These are phyloP conservation scores for Belgica antarctica DNA, from an alignment of 2,888 invertebrate species.

Conservation along the genomic window DNA sequence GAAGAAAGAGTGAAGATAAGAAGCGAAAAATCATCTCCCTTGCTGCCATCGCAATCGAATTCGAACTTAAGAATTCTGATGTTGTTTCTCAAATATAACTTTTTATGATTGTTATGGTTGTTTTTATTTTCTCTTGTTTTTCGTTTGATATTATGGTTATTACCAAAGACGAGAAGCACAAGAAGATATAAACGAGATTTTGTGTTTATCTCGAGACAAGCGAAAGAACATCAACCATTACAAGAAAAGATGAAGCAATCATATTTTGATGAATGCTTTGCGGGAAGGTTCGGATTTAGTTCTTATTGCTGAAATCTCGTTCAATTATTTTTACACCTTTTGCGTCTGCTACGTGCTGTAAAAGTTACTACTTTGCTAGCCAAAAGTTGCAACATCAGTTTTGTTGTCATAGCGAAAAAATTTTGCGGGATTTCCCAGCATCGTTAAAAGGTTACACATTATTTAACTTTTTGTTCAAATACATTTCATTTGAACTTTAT, in stretches of 20 bases:
- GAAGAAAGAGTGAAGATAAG: not conserved
- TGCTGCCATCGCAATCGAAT: slow-evolving; percentile 26
- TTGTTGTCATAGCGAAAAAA: too few relatives aligned
- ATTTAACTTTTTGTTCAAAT: too few relatives aligned
- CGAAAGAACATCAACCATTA: slow-evolving; percentile 24
- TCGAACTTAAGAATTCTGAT: slow-evolving; percentile 31
- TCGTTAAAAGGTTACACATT: too few relatives aligned
- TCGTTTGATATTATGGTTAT: slow-evolving; percentile 1
- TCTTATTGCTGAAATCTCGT: too few relatives aligned
- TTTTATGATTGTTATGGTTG: slow-evolving; percentile 35
- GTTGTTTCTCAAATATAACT: slow-evolving; percentile 38
- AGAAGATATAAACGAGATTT: not conserved
- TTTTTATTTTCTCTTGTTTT: not conserved
- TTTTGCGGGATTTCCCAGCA: too few relatives aligned
- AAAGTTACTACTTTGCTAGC: too few relatives aligned
- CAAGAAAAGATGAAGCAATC: not conserved
- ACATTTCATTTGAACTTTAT: too few relatives aligned
- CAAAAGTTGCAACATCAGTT: too few relatives aligned
- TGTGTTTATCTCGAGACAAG: not conserved
- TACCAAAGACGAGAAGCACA: not conserved
- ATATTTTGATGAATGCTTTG: slow-evolving; percentile 39
- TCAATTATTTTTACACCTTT: too few relatives aligned
- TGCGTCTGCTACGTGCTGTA: too few relatives aligned
- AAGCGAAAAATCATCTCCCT: slow-evolving; percentile 6
- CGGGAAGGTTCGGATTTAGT: too few relatives aligned